Base-by-base conservation (phyloP, 1,140 invertebrate species). In the Choristoneura fumiferana region DNA sequence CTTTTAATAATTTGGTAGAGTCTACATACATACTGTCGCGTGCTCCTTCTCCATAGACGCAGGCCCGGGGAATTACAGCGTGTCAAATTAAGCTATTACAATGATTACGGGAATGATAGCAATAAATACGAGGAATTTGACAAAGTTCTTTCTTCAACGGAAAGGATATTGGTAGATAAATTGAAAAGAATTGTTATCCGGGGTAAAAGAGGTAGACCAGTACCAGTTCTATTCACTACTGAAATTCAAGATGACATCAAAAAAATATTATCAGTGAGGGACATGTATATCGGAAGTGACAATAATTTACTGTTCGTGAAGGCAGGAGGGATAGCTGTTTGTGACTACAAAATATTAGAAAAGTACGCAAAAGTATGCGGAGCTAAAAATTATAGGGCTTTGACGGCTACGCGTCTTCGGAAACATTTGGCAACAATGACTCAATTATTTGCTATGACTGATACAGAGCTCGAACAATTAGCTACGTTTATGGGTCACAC, bases 371-470 rank as follows among this genome's bases (percentile, higher is more conserved):
- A 45, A 34, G 6, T 34, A 36, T 64, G 57, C 49, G 76, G 71
- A 14, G 70, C 71, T 0, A 71, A 74, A 74, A 66, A 79, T 15
- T 67, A 69, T 8, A 58, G 63, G 57, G 67, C 72, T 4, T 65
- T 81, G 0, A 60, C 74, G 0, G 54, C 68, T 8, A 83, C 72
- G 22, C 60, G 57, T 61, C 60, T 83, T 2, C 33, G 78, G 17
- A 82, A 80, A 62, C 72, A 82, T 67, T 64, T 84, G 54, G 77
- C 77, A 6, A 81, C 78, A 0, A 57, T 82, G 33, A 57, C 71
- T 5, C 78, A 84, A 66, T 33, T 84, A n/a, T 81, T 84, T 52
- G 68, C 17, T 49, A 67, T 81, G 67, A 55, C 65, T 15, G 73
- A 80, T 54, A 60, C 37, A 15, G 78, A 79, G 13, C 52, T 76